Conservation (phyloP, 64 coral and sea anemone genomes). For the Astreopora myriophthalma region DNA sequence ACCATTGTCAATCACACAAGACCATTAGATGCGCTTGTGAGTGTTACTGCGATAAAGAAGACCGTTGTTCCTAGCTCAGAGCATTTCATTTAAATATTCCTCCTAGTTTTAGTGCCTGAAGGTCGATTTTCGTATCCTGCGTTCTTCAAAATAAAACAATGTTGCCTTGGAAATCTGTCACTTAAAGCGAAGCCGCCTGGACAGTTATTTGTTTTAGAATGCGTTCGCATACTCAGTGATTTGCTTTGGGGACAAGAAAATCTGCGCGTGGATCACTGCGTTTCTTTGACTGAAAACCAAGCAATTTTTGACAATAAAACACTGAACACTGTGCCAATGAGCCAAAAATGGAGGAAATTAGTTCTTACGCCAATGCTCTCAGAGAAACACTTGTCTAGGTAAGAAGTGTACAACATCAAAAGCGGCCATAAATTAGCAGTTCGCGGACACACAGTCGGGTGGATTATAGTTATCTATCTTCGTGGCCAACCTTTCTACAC, state of each 20-base stretch:
- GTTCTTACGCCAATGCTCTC: not conserved
- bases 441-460: constrained; percentile 46
- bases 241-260: not conserved
- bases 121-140: not conserved
- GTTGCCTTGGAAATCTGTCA: constrained; percentile 35
- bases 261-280: not conserved
- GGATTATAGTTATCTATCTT: constrained; percentile 63
- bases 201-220: constrained; percentile 29
- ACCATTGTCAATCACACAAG: constrained; percentile 91
- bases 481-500: constrained; percentile 79
- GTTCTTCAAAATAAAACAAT: constrained; percentile 35
- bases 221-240: constrained; percentile 30
- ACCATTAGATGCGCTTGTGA: constrained; percentile 84
- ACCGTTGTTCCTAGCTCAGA: constrained; percentile 17
- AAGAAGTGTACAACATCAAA: constrained; percentile 58
- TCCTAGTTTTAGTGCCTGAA: not conserved
- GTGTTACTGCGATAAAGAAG: constrained; percentile 44
- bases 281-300: not conserved
- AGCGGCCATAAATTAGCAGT: constrained; percentile 80
- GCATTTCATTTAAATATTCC: constrained; percentile 19
- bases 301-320: not conserved
- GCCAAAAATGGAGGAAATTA: not conserved
- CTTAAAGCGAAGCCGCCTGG: constrained; percentile 39
- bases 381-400: constrained; percentile 10
- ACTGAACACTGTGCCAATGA: not conserved